Conservation (phyloP, 2,797 vertebrate species). For the Pogoniulus pusillus region DNA sequence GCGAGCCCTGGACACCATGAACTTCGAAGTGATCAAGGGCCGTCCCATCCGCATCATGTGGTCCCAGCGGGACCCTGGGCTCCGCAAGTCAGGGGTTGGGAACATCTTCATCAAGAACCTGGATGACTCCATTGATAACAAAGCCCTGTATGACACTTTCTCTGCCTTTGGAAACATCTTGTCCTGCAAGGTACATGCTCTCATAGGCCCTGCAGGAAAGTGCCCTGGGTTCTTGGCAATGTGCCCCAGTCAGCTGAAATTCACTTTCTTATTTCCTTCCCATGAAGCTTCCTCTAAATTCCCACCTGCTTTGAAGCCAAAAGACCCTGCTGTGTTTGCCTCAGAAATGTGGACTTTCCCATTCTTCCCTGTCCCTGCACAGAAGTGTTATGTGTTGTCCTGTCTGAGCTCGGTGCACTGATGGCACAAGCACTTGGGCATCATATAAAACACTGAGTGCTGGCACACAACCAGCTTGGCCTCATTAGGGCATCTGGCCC, state of each 20-base stretch:
- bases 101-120: constrained; percentile 99
- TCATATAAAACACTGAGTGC: neutral
- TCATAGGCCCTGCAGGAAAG: neutral
- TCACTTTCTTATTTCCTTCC: neutral
- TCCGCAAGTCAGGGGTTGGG: constrained; percentile 94
- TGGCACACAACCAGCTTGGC: neutral
- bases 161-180: constrained; percentile 97
- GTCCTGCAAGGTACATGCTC: constrained; percentile 89
- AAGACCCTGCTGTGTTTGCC: neutral
- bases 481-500: neutral
- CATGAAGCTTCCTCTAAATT: neutral
- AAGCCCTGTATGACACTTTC: constrained; percentile 97
- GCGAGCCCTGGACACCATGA: constrained; percentile 97
- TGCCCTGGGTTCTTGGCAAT: accelerated
- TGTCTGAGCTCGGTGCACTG: neutral
- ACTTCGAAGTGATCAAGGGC: constrained; percentile 96
- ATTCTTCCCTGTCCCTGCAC: neutral
- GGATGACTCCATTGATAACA: constrained; percentile 97
- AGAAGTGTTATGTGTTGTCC: neutral
- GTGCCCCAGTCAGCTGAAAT: neutral
- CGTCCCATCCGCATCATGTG: constrained; percentile 97
- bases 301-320: neutral
- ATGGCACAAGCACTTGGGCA: neutral
- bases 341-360: neutral
- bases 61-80: constrained; percentile 95